These are phyloP conservation scores for Protophormia terraenovae DNA, from an alignment of 2,888 invertebrate species.

Conservation along the genomic window DNA sequence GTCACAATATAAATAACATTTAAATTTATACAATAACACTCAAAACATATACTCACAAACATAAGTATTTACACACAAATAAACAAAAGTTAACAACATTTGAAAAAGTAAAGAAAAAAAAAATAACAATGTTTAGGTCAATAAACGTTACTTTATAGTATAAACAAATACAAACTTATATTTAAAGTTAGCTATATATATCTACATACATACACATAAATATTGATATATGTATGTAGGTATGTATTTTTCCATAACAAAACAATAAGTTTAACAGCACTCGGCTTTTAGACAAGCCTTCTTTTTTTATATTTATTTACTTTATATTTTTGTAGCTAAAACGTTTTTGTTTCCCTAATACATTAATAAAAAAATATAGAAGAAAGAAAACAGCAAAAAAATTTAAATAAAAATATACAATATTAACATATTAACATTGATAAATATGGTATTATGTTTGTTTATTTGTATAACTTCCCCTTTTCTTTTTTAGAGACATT, in stretches of 20 bases:
- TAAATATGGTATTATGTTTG: no score
- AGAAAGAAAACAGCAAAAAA: no score
- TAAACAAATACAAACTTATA: neutral
- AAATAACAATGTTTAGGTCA: conserved; percentile 71
- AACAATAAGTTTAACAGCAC: neutral
- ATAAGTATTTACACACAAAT: neutral
- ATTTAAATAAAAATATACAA: no score
- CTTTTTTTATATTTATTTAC: neutral
- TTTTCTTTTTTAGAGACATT: neutral
- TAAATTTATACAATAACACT: neutral
- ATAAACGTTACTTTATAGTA: conserved; percentile 71
- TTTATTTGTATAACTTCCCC: neutral
- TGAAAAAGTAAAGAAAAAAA: conserved; percentile 10
- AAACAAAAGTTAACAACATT: neutral
- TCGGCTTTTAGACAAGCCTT: conserved; percentile 37
- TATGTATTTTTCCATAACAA: neutral
- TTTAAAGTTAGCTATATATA: neutral
- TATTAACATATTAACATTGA: no score
- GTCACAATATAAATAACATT: neutral
- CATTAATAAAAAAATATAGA: neutral
- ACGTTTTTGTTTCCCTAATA: neutral
- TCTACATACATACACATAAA: neutral
- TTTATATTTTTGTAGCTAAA: neutral
- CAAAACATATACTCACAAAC: neutral
- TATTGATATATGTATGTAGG: neutral